These are phyloP conservation scores for Ceriagrion tenellum DNA, from an alignment of 2,888 invertebrate species.

Conservation along the genomic window DNA sequence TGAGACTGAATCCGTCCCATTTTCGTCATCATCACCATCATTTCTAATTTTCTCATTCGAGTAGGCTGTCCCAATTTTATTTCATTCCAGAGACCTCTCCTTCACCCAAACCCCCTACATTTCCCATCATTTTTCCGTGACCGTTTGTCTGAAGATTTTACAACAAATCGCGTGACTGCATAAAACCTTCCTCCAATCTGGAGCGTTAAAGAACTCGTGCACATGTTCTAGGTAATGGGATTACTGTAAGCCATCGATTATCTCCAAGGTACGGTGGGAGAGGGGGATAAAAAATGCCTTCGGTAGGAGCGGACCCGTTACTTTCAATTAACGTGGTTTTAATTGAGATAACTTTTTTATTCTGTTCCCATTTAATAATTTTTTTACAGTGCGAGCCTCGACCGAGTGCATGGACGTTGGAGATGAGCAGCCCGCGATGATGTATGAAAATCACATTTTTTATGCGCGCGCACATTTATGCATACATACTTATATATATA, in stretches of 20 bases:
- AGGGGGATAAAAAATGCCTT: neutral
- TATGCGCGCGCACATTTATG: neutral
- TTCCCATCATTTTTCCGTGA: neutral
- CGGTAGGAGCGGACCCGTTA: neutral
- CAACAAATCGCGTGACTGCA: neutral
- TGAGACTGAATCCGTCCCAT: neutral
- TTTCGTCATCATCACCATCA: neutral
- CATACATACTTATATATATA: too few relatives aligned
- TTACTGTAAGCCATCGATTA: neutral
- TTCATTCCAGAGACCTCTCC: neutral
- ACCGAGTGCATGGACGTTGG: neutral
- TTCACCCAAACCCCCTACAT: neutral
- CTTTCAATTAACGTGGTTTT: slow-evolving; percentile 31
- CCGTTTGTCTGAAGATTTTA: neutral
- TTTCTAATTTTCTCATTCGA: neutral
- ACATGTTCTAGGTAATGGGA: neutral
- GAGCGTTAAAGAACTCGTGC: neutral
- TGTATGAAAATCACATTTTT: neutral
- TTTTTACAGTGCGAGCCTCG: neutral
- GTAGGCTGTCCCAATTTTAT: neutral
- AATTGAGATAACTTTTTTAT: neutral
- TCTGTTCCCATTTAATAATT: neutral
- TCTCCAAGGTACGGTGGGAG: neutral
- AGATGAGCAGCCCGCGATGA: neutral
- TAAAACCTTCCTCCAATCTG: neutral